Evolutionary conservation across 2,113 vertebrate species (phyloP), one percentile per base, ranked within the genome.

Genomic region (Rhinichthys klamathensis): DNA sequence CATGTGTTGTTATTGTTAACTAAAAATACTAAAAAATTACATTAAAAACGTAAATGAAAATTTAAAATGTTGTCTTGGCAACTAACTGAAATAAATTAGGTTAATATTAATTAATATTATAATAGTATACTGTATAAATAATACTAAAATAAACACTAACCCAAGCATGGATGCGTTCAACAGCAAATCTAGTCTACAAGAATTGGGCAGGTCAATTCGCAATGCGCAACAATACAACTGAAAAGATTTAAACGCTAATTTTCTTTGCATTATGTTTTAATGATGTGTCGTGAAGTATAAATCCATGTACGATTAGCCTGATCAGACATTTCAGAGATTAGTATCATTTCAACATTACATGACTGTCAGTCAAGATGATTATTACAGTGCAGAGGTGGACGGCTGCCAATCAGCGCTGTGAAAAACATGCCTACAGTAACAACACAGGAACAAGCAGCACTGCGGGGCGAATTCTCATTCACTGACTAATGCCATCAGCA

Each of bases 401-500:
- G 44, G 25, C 25, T 72, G 74, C 61, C 72, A 86, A 30, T 83
- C 81, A 84, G 65, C 7, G 38, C 65, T 35, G n/a, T 25, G 75
- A 41, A 15, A 78, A 87, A 41, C 83, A 84, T 60, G 54, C 72
- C 83, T 76, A 77, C 74, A 67, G 44, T 78, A 65, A 76, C 21
- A 80, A 72, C 86, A 83, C 86, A 84, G 82, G 82, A 72, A 83
- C 83, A 58, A 70, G 84, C 72, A 72, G 67, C 69, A 75, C 54
- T 41, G n/a, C 3, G 15, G 32, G 92, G 44, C 80, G 12, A 73
- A 83, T 72, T 83, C 81, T 83, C 49, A 9, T 25, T 54, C 65
- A 65, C 92, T 93, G 93, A 93, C 92, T 92, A 86, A 72, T 93
- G 85, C 75, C 87, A 85, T 80, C 80, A 85, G 69, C 87, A 85